These are phyloP conservation scores for Mustela erminea DNA, from an alignment of 2,797 vertebrate species.

Conservation along the genomic window DNA sequence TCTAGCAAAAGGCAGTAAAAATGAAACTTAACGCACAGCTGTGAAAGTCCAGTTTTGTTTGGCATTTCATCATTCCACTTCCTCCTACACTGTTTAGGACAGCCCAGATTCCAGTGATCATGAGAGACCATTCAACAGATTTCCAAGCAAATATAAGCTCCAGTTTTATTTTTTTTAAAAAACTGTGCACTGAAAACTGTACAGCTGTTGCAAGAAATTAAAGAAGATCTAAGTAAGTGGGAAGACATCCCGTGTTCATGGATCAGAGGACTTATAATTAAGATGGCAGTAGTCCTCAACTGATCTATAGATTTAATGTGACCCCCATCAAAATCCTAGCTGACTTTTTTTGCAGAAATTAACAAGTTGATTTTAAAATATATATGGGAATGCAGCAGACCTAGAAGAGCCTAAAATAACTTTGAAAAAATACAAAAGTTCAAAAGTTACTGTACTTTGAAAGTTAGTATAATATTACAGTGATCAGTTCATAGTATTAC, in stretches of 20 bases:
- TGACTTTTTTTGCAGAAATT: not conserved
- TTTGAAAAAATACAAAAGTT: not conserved
- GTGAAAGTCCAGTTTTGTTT: not conserved
- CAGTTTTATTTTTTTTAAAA: not conserved
- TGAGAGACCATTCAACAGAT: not conserved
- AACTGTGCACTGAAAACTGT: not conserved
- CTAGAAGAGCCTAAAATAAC: not conserved
- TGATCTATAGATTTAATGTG: not conserved
- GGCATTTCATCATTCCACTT: not conserved
- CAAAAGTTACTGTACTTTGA: not conserved
- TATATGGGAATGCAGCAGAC: not conserved
- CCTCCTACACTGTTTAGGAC: not conserved
- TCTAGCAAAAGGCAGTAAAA: conserved; percentile 66
- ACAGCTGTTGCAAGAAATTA: not conserved
- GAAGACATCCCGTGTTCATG: not conserved
- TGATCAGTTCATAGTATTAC: too few species aligned
- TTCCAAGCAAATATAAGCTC: conserved; percentile 62
- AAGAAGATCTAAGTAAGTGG: not conserved
- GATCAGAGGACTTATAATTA: not conserved
- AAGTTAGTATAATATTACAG: not conserved
- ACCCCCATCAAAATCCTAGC: not conserved
- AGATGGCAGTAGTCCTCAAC: too few species aligned
- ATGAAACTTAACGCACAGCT: conserved; percentile 43
- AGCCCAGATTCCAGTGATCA: conserved; percentile 36
- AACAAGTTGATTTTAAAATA: not conserved